Base-by-base conservation (phyloP, 2,797 vertebrate species). In the Rhabdomys pumilio region DNA sequence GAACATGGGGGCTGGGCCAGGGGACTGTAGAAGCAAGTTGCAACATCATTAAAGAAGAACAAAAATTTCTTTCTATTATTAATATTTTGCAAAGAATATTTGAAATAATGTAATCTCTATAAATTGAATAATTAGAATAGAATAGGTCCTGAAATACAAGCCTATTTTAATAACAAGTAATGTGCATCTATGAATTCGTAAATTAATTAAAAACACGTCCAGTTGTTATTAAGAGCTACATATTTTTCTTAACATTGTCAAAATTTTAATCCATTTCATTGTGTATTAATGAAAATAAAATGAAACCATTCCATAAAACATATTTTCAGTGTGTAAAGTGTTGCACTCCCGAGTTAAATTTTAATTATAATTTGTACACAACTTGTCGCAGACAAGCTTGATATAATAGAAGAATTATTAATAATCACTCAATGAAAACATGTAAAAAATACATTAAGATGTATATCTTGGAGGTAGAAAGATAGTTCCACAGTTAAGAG, bases 141-240 rank as follows among this genome's bases (percentile, higher is more conserved):
- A 93, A 44, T n/a, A 44, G 10, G 82, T 79, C 8, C 38, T 91
- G 38, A 93, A 90, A 91, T 50, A 7, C 72, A 75, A 69, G 11
- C 15, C n/a, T 22, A 84, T 95, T 55, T 17, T 41, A 73, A n/a
- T 44, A 93, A 72, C 8, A 83, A 69, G 24, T 61, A n/a, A 34
- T 89, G 65, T 61, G 7, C 69, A 59, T 83, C 65, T 53, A 89
- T 31, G 38, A 72, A 81, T 73, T 73, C 14, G 19, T 81, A 72
- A 84, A 57, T 61, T 77, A 86, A 82, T 94, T 77, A 50, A 90
- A 61, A 94, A 85, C 17, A 31, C 69, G 13, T 20, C 34, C 38
- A 79, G 67, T 6, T 75, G 7, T 76, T 47, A 72, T 72, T 80
- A 89, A 91, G 14, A 77, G 65, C 47, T 3, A 24, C 0, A 41